A percentile compares a stretch with the other conserved stretches of the same genome.
Evolutionary conservation across 1,140 invertebrate species (phyloP).

Genomic region (Meloidogyne hapla): DNA sequence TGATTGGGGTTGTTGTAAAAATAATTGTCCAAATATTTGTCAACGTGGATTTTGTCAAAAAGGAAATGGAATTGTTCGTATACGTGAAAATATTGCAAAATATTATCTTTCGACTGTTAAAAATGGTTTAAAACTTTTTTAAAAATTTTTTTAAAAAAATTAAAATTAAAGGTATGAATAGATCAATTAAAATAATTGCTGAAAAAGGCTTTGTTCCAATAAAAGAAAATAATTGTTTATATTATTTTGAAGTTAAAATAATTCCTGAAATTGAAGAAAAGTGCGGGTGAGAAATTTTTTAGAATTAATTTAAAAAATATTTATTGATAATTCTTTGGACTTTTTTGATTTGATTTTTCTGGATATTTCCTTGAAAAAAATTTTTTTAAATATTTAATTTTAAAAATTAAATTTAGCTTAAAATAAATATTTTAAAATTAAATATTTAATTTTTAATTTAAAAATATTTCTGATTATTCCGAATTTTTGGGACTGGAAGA

Average conservation of each 20-base stretch:
- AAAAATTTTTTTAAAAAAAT: background rate
- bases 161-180: background rate
- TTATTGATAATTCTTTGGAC: no score
- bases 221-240: background rate
- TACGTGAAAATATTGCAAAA: background rate
- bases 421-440: no score
- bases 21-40: background rate
- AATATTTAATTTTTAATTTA: no score
- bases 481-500: no score
- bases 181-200: background rate
- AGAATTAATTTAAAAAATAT: no score
- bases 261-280: background rate
- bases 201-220: background rate
- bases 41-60: background rate
- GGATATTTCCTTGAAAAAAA: no score
- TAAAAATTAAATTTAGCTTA: no score
- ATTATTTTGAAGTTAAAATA: slow-evolving; percentile 1
- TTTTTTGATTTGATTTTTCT: no score
- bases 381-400: no score
- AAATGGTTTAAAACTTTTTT: background rate
- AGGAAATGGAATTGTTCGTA: slow-evolving; percentile 5
- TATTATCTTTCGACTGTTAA: background rate
- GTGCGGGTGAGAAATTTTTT: background rate
- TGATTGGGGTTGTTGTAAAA: background rate
- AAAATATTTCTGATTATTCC: no score